A percentile compares a stretch with the other conserved stretches of the same genome.
Evolutionary conservation across 2,113 vertebrate genomes (phyloP).

Genomic region (pig (Sus scrofa)): T2T-Sscrofa CM000822.6:65301501-65302000

Average conservation of each 20-base stretch:
- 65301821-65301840: not conserved
- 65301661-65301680: not conserved
- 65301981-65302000: no score
- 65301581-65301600: not conserved
- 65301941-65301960: no score
- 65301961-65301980: no score
- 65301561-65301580: not conserved
- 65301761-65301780: not conserved
- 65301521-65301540: conserved; percentile 39
- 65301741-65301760: not conserved
- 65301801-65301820: conserved; percentile 26
- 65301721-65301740: not conserved
- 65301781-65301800: not conserved
- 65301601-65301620: conserved; percentile 48
- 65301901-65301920: conserved; percentile 46
- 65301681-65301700: not conserved
- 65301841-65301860: not conserved
- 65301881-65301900: conserved; percentile 11
- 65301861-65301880: not conserved
- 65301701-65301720: conserved; percentile 8
- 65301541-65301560: conserved; percentile 42
- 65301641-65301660: conserved; percentile 11
- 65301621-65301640: conserved; percentile 31
- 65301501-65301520: not conserved
- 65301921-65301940: no score